Base-by-base conservation (phyloP, 2,797 vertebrate genomes). In the Molothrus aeneus region DNA sequence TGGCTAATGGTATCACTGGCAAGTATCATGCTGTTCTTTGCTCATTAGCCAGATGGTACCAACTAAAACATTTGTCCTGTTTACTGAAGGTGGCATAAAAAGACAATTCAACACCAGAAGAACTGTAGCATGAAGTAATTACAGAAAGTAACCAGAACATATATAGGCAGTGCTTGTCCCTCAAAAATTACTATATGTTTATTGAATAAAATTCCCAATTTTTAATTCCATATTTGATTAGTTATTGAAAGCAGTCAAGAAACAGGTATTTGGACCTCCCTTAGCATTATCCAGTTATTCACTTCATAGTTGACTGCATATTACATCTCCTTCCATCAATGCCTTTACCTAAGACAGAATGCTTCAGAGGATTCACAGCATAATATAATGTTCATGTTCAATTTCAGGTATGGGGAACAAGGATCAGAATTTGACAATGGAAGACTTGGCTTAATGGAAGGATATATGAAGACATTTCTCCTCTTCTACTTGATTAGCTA, bases 21-120 rank as follows among this genome's bases (percentile, higher is more conserved):
- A 95, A 94, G 69, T 78, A 88, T 82, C 53, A 71, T 13, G 34
- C 60, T 91, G 45, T 36, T 93, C 53, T 92, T 91, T 74, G 56
- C 45, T 48, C 34, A 40, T 47, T 50, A 74, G 87, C 34, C 60
- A 91, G 24, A 88, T 29, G 31, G 34, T 71, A 17, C 17, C 17
- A 89, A 74, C 17, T 70, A 34, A 80, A 89, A 53, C 13, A 53
- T 85, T 82, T 42, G 56, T 32, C 24, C 25, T 53, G 22, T 80
- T 87, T 79, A 93, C 40, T 73, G 13, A 38, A 63, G 18, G 13
- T 70, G 25, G 32, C 51, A 12, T 54, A 45, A 74, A 78, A 74
- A 87, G 29, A 80, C 68, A 85, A 56, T 42, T 84, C 38, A 59
- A 87, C 40, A 73, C 5, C 64, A 86, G 77, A 83, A 79, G 83